phyloP scores from a whole-genome alignment of 2,888 invertebrate genomes.

The Melipona bicolor region DNA sequence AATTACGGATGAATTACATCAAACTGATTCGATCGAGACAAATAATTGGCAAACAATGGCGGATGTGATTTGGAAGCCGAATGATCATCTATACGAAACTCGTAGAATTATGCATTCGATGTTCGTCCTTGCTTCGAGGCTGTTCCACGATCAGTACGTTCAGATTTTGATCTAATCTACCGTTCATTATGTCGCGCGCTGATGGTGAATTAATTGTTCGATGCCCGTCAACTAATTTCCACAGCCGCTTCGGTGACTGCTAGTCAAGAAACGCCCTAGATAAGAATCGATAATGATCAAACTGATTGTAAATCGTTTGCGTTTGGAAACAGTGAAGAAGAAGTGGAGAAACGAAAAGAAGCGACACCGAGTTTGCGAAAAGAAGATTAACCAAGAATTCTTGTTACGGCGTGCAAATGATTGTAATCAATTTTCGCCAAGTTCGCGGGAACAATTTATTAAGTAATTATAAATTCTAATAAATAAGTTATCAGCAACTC shows the following conservation, averaged over 20 bases:
- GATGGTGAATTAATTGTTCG: conserved; percentile 32
- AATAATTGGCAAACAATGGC: background rate
- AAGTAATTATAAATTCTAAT: background rate
- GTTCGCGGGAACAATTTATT: background rate
- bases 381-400: background rate
- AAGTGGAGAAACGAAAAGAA: background rate
- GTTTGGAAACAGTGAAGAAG: background rate
- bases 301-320: background rate
- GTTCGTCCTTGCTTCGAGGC: conserved; percentile 39
- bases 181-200: conserved; percentile 25
- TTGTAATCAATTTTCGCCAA: background rate
- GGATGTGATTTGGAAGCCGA: background rate
- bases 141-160: conserved; percentile 28
- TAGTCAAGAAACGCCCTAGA: background rate
- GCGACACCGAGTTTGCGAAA: background rate
- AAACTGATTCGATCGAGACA: background rate
- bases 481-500: background rate
- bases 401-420: background rate
- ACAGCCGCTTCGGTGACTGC: background rate
- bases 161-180: conserved; percentile 48
- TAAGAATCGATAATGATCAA: background rate
- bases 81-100: conserved; percentile 31
- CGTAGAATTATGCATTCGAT: conserved; percentile 38
- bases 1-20: conserved; percentile 1
- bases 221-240: conserved; percentile 31